A percentile compares a stretch with the other conserved stretches of the same genome.
phyloP scores from a whole-genome alignment of 1,140 invertebrate genomes.

The Neodiprion fabricii region DNA sequence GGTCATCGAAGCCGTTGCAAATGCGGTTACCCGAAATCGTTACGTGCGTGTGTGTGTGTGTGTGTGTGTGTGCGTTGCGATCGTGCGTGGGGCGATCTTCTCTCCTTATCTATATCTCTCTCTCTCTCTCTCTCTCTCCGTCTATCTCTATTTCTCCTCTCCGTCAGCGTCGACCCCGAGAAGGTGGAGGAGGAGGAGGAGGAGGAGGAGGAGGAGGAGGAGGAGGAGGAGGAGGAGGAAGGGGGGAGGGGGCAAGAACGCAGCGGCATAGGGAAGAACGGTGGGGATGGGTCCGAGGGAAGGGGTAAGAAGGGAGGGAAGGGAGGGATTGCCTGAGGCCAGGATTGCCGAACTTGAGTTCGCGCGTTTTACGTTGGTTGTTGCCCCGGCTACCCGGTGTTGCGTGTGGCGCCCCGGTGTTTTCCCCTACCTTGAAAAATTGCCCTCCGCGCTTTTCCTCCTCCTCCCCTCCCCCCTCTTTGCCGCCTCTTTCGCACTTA shows the following conservation, averaged over 20 bases:
- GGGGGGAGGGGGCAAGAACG: constrained; percentile 18
- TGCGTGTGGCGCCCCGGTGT: neutral
- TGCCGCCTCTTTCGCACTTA: constrained; percentile 3
- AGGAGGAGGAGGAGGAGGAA: constrained; percentile 5
- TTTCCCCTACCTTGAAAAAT: neutral
- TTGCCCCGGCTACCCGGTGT: neutral
- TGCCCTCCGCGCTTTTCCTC: too few species aligned
- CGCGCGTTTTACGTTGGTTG: constrained; percentile 13
- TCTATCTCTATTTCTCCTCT: constrained; percentile 3
- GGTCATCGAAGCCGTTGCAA: constrained; percentile 55
- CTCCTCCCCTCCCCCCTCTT: neutral
- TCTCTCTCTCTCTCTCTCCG: neutral
- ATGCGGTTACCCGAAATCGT: constrained; percentile 39
- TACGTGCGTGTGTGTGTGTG: constrained; percentile 33
- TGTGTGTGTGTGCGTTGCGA: constrained; percentile 7
- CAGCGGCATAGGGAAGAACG: constrained; percentile 8
- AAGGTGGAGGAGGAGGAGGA: constrained; percentile 14
- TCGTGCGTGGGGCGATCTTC: neutral
- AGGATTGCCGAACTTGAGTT: constrained; percentile 34
- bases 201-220: constrained; percentile 23
- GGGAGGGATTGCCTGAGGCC: constrained; percentile 39
- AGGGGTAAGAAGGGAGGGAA: constrained; percentile 23
- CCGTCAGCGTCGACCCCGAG: neutral
- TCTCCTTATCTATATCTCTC: neutral
- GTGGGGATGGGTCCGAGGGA: constrained; percentile 16